phyloP scores from a whole-genome alignment of 2,888 invertebrate genomes.

The Xestia ashworthii region DNA sequence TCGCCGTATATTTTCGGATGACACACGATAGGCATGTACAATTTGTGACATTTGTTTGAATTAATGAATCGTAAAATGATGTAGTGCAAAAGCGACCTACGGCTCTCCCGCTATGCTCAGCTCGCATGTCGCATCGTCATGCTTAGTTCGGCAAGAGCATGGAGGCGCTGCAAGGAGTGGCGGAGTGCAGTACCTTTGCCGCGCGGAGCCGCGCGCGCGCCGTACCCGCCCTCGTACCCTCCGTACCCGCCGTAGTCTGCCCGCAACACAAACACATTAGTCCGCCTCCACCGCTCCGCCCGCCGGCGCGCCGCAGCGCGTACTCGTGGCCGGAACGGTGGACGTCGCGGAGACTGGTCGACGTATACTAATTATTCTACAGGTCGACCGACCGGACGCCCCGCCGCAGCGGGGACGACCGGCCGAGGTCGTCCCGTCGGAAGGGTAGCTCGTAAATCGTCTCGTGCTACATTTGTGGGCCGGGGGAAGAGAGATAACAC shows the following conservation, averaged over 20 bases:
- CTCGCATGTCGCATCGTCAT: not conserved
- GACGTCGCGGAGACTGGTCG: constrained; percentile 58
- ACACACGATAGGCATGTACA: not conserved
- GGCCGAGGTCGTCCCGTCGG: constrained; percentile 32
- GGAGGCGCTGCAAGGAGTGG: constrained; percentile 53
- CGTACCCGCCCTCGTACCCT: constrained; percentile 97
- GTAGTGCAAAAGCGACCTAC: constrained; percentile 7
- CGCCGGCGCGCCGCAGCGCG: constrained; percentile 45
- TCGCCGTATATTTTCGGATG: not conserved
- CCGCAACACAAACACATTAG: constrained; percentile 91
- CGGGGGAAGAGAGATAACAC: not conserved
- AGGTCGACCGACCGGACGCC: constrained; percentile 29
- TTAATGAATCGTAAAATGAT: not conserved
- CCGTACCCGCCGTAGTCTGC: constrained; percentile 97
- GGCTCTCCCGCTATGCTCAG: not conserved
- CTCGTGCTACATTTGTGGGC: constrained; percentile 32
- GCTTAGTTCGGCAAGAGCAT: constrained; percentile 40
- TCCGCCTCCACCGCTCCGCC: constrained; percentile 73
- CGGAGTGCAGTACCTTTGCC: constrained; percentile 94
- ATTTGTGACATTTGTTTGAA: not conserved
- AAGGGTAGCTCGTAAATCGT: constrained; percentile 61
- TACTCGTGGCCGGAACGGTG: constrained; percentile 55
- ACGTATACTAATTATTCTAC: constrained; percentile 46
- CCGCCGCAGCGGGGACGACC: constrained; percentile 26
- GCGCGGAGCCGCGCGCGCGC: constrained; percentile 96